A percentile compares a stretch with the other conserved stretches of the same genome.
These are phyloP conservation scores for Nematolebias whitei DNA, from an alignment of 2,113 vertebrate genomes.

Conservation along the genomic window DNA sequence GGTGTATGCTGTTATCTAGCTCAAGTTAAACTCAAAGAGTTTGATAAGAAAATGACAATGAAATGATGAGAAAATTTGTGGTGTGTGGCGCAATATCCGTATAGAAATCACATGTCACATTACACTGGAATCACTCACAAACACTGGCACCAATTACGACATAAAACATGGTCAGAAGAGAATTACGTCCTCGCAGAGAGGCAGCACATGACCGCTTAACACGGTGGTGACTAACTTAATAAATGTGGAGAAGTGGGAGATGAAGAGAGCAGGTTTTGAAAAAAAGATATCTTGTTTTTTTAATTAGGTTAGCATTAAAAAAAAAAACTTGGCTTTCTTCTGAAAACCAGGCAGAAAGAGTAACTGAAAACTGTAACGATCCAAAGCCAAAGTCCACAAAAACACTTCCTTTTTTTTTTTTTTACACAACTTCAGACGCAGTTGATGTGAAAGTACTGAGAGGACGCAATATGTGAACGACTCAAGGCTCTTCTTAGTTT, in stretches of 20 bases:
- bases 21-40: neutral
- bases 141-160: constrained; percentile 27
- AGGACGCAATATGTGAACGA: neutral
- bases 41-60: neutral
- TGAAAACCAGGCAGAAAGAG: neutral
- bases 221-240: constrained; percentile 51
- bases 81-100: no score
- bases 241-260: constrained; percentile 17
- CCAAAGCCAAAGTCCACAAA: neutral
- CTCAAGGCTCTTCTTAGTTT: neutral
- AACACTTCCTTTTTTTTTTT: constrained; percentile 16
- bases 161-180: constrained; percentile 35
- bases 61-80: neutral
- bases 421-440: neutral
- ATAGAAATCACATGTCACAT: constrained; percentile 38
- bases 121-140: constrained; percentile 6
- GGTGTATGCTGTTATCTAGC: no score
- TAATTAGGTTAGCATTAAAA: no score
- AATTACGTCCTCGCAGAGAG: constrained; percentile 50
- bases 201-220: constrained; percentile 70
- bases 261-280: neutral
- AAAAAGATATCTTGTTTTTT: no score
- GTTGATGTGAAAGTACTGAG: no score
- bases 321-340: no score
- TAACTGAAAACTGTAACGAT: constrained; percentile 15